phyloP scores from a whole-genome alignment of 2,113 vertebrate genomes.

The Notarius quadriscutis region DNA sequence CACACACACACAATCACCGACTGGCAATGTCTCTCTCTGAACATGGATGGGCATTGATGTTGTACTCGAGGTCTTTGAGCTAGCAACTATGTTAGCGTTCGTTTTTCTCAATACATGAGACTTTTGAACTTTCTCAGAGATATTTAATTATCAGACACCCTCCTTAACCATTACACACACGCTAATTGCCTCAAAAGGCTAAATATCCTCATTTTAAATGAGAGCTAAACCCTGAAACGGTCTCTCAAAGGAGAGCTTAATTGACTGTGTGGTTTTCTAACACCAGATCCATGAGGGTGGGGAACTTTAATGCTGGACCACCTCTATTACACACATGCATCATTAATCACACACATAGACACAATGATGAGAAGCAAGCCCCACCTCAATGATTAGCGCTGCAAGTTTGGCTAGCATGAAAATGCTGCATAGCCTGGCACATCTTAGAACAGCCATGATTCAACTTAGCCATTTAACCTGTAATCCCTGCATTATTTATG shows the following conservation, averaged over 20 bases:
- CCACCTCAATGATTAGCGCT: constrained; percentile 54
- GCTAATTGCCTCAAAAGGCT: constrained; percentile 73
- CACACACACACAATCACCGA: neutral
- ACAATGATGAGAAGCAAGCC: constrained; percentile 66
- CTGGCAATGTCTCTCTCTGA: neutral
- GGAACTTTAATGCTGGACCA: constrained; percentile 56
- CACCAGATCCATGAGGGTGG: constrained; percentile 57
- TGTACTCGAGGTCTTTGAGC: neutral
- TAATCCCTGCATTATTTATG: constrained; percentile 91
- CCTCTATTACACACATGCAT: constrained; percentile 34
- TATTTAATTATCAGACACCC: constrained; percentile 70
- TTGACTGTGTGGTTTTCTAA: constrained; percentile 73
- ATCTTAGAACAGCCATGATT: constrained; percentile 84
- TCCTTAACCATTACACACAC: constrained; percentile 74
- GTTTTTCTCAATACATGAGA: constrained; percentile 54
- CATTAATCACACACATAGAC: constrained; percentile 52
- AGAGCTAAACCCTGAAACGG: constrained; percentile 75
- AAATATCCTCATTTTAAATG: constrained; percentile 76
- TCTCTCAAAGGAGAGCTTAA: constrained; percentile 73
- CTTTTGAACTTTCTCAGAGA: constrained; percentile 64
- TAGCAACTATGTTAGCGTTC: constrained; percentile 23
- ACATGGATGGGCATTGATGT: neutral
- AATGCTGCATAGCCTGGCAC: constrained; percentile 21
- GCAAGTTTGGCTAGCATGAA: constrained; percentile 19
- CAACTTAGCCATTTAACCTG: constrained; percentile 96